Base-by-base conservation (phyloP, 23 tunicate genomes). In the Corella eumyota region DNA sequence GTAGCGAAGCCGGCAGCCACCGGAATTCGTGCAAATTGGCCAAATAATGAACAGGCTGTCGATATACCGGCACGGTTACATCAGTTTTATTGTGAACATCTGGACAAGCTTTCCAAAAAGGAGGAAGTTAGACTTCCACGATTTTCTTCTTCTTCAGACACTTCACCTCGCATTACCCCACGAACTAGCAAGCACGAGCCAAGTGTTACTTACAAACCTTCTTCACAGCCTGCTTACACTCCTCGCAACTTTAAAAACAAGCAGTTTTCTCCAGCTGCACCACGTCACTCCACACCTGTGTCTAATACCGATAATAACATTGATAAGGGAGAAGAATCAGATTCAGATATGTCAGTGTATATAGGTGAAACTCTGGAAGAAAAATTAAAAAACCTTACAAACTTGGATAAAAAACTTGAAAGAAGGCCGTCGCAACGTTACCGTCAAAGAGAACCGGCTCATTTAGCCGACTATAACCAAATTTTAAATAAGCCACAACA, bases 101-200 rank as follows among this genome's bases (percentile, higher is more conserved):
- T 84, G 36, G 94, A 84, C 47, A 61, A 83, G 26, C 32, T 84
- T 0, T 57, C 70, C 4, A 60, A 62, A 17, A 75, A 73, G 44
- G 74, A 80, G 22, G 46, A 64, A 24, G 50, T 50, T 1, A 68
- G 80, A 37, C 71, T 71, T 0, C 64, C 65, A n/a, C 82, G 78
- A 23, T 37, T 72, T 34, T 75, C 75, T 54, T 75, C 94, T 19
- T 75, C 73, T n/a, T 75, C 82, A 5, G 94, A 84, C 32, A 65
- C 94, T 3, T 84, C 94, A 25, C 94, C 94, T 25, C 81, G 67
- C 25, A 69, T 73, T 23, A 84, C 94, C 7, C 94, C 94, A 1
- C 76, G 94, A 24, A 66, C 54, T 29, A 73, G 81, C 32, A 21
- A n/a, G 4, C 44, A 30, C 23, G 28, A 29, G 30, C 65, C 65